Conservation (phyloP, 2,113 vertebrate species). For the Bucco capensis region DNA sequence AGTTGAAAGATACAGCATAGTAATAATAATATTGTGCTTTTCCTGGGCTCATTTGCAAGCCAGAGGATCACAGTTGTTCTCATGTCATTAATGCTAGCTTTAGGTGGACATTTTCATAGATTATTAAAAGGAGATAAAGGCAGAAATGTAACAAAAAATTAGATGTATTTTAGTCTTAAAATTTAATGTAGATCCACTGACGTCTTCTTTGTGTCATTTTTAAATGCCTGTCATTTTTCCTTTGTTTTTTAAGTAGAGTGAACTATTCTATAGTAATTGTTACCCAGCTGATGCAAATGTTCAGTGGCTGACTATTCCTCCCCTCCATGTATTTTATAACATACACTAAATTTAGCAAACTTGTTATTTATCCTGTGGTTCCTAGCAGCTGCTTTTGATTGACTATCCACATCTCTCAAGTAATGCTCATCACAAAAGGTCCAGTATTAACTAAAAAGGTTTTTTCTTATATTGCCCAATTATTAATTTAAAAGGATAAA, state of each 20-base stretch:
- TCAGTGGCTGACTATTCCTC: neutral
- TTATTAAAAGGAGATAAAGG: neutral
- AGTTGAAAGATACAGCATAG: neutral
- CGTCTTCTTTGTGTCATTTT: neutral
- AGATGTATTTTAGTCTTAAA: neutral
- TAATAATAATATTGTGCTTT: neutral
- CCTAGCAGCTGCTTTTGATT: conserved; percentile 56
- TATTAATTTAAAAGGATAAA: neutral
- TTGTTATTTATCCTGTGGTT: conserved; percentile 24
- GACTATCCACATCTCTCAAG: conserved; percentile 15
- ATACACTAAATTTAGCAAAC: conserved; percentile 43
- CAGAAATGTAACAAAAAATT: neutral
- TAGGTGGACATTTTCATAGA: neutral
- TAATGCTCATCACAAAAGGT: conserved; percentile 33
- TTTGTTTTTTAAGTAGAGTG: neutral
- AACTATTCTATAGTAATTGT: neutral
- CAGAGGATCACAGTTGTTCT: neutral
- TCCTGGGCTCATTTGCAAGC: neutral
- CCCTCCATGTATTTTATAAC: conserved; percentile 41
- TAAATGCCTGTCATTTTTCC: neutral
- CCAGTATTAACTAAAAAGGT: neutral
- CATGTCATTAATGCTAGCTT: neutral
- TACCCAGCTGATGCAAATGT: conserved; percentile 19
- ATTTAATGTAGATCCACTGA: neutral
- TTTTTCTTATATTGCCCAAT: conserved; percentile 1